Evolutionary conservation across 2,888 invertebrate genomes (phyloP), one percentile per base, ranked within the genome.

Genomic region (Hofmannophila pseudospretella): DNA sequence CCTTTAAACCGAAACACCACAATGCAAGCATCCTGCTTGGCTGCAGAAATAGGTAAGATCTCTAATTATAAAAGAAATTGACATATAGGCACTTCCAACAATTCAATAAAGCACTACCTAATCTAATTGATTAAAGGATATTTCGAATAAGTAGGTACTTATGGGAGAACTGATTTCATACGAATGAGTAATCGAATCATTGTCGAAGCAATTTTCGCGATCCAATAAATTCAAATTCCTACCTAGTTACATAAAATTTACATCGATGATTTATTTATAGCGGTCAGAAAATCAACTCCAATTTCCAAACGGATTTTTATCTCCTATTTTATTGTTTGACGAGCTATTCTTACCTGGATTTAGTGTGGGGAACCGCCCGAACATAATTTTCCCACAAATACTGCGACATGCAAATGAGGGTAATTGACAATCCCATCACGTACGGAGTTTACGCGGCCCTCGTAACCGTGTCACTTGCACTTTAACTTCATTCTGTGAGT

Each of bases 371-470:
- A 38, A 58, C 51, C 7, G 23, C 32, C 4, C 19, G 35, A 10
- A 10, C n/a, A 58, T 60, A 61, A 67, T 62, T 57, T 39, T 43
- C 42, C 47, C 47, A 46, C 47, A 47, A 51, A 48, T 49, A 44
- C 46, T 46, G 22, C 51, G 29, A 9, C 29, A 67, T 67, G 60
- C 49, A 67, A 65, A 76, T 70, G 54, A 62, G 45, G 49, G 44
- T 49, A 51, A 40, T 71, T 56, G 33, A 47, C 32, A 68, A 59
- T 61, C 54, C 35, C 36, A 49, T 54, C 81, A 77, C 80, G 81
- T 69, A 46, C 52, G 20, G 34, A 47, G 51, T 68, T 70, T 65
- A 66, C 62, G 44, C 54, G 56, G 54, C 54, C 47, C 44, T 48
- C 54, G 45, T 30, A 14, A 13, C 23, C 5, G 5, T 12, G 8